Evolutionary conservation across 2,113 vertebrate genomes (phyloP).

Genomic region (Heliornis fulica): DNA sequence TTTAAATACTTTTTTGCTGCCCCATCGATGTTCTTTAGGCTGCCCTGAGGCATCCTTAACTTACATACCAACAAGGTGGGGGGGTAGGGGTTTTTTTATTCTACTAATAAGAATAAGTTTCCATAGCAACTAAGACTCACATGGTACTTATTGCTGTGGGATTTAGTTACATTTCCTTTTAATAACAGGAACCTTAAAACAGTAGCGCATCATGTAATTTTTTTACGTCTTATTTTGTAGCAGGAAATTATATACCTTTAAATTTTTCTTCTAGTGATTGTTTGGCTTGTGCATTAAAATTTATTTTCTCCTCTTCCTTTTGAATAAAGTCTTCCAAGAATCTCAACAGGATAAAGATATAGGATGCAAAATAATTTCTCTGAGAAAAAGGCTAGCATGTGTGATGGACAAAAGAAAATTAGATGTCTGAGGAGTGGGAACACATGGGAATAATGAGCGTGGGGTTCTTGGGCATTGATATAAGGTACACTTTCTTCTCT

Average conservation of each 20-base stretch:
- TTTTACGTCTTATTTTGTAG: conserved; percentile 12
- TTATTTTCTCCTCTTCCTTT: background rate
- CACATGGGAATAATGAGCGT: background rate
- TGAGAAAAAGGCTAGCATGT: background rate
- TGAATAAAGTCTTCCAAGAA: background rate
- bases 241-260: conserved; percentile 5
- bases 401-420: background rate
- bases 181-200: conserved; percentile 54
- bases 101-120: conserved; percentile 65
- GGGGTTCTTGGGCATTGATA: background rate
- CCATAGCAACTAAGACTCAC: conserved; percentile 70
- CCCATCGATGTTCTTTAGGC: background rate
- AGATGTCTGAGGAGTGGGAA: background rate
- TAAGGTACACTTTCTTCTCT: fast-evolving
- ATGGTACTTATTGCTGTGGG: conserved; percentile 61
- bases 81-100: conserved; percentile 27
- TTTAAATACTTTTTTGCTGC: background rate
- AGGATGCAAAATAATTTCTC: background rate
- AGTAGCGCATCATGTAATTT: background rate
- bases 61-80: conserved; percentile 42
- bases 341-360: background rate
- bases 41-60: conserved; percentile 44
- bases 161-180: conserved; percentile 67
- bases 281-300: background rate
- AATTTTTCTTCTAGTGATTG: background rate